phyloP scores from a whole-genome alignment of 2,113 vertebrate genomes.

The Perca fluviatilis region DNA sequence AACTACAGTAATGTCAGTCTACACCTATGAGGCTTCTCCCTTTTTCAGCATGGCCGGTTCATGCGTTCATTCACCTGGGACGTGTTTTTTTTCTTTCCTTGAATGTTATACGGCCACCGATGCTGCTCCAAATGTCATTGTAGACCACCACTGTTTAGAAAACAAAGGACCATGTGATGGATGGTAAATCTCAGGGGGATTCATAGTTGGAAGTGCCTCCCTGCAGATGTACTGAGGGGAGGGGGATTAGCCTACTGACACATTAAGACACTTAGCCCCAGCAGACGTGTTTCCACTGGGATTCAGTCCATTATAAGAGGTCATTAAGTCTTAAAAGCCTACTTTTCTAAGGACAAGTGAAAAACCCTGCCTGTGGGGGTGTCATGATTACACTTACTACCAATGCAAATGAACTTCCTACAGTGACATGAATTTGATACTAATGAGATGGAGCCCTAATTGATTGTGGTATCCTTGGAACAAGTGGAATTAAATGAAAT shows the following conservation, averaged over 20 bases:
- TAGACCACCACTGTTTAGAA: neutral
- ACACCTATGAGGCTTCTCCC: neutral
- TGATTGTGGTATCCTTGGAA: slow-evolving; percentile 3
- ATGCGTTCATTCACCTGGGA: neutral
- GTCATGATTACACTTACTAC: slow-evolving; percentile 39
- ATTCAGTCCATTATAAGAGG: slow-evolving; percentile 27
- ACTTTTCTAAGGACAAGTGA: slow-evolving; percentile 17
- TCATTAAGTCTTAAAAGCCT: slow-evolving; percentile 42
- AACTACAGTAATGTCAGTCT: slow-evolving; percentile 16
- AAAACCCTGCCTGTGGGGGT: slow-evolving; percentile 14
- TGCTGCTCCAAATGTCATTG: neutral
- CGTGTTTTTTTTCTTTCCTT: neutral
- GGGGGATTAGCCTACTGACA: slow-evolving; percentile 54
- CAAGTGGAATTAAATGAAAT: slow-evolving; percentile 6
- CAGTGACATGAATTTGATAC: slow-evolving; percentile 23
- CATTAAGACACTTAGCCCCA: slow-evolving; percentile 42
- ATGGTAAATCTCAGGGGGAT: slow-evolving; percentile 39
- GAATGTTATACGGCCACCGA: neutral
- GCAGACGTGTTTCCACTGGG: slow-evolving; percentile 41
- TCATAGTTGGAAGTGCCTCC: slow-evolving; percentile 34
- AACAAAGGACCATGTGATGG: slow-evolving; percentile 48
- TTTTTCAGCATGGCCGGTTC: neutral
- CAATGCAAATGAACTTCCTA: slow-evolving; percentile 33
- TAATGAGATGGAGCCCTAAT: neutral
- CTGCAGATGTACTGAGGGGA: slow-evolving; percentile 6